A percentile compares a stretch with the other conserved stretches of the same genome.
Evolutionary conservation across 2,797 vertebrate species (phyloP).

Genomic region (Sardinella longiceps): DNA sequence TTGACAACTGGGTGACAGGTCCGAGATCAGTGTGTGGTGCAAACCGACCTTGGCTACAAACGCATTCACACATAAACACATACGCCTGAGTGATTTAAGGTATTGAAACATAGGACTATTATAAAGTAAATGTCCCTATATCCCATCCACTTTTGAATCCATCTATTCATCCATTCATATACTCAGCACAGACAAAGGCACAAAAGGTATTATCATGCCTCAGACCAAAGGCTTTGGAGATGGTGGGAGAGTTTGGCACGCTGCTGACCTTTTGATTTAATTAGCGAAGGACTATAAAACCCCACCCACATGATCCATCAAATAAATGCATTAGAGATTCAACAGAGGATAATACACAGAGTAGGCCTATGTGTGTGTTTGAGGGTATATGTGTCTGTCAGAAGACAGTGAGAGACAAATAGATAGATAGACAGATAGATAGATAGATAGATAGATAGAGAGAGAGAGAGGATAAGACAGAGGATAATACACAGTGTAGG

Average conservation of each 20-base stretch:
- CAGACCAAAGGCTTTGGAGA: background rate
- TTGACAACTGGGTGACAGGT: too few species aligned
- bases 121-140: background rate
- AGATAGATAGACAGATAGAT: background rate
- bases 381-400: too few species aligned
- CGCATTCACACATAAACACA: background rate
- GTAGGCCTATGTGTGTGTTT: background rate
- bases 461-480: background rate
- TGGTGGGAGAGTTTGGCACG: slow-evolving; percentile 25
- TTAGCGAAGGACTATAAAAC: slow-evolving; percentile 47
- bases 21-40: too few species aligned
- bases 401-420: background rate
- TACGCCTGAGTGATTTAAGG: too few species aligned
- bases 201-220: background rate
- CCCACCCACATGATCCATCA: slow-evolving; percentile 27
- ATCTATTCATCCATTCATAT: background rate
- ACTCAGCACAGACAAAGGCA: background rate
- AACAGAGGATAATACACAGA: background rate
- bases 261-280: slow-evolving; percentile 65
- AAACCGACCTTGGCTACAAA: too few species aligned
- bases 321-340: background rate
- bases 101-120: too few species aligned
- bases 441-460: background rate
- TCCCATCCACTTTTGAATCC: background rate
- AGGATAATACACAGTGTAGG: background rate